These are phyloP conservation scores for Heliangelus exortis DNA, from an alignment of 2,797 vertebrate genomes.

Conservation along the genomic window DNA sequence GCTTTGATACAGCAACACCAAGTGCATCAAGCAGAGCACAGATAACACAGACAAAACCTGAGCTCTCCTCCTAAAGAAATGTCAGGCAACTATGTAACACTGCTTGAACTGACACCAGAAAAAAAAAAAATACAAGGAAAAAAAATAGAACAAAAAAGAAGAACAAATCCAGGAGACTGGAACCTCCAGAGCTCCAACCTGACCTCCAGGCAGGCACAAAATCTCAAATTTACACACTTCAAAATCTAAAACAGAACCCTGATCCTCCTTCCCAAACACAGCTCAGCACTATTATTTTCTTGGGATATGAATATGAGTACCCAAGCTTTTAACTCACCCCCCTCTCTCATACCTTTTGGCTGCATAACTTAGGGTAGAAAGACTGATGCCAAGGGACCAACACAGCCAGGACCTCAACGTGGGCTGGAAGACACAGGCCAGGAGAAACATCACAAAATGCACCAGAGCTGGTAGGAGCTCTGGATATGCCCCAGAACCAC, in stretches of 20 bases:
- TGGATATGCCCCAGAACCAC: fast-evolving
- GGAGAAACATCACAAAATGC: background rate
- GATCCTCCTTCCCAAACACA: background rate
- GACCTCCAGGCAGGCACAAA: background rate
- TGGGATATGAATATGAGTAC: background rate
- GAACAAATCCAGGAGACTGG: background rate
- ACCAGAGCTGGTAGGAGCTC: background rate
- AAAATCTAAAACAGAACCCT: background rate
- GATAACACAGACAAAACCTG: background rate
- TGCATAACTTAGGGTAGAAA: fast-evolving
- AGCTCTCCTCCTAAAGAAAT: background rate
- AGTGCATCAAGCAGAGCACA: background rate
- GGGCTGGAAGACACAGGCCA: background rate
- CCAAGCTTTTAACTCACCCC: background rate
- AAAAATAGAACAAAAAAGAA: background rate
- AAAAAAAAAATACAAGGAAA: background rate
- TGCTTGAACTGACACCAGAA: background rate
- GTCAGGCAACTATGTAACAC: background rate
- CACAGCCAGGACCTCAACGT: background rate
- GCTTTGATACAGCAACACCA: background rate
- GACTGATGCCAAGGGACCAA: background rate
- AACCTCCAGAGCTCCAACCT: background rate
- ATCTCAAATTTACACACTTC: background rate
- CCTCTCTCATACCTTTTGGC: background rate
- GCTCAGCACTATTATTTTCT: background rate